These are phyloP conservation scores for Temnopleurus reevesii DNA, from an alignment of 53 echinoderm and acorn worm genomes.

Conservation along the genomic window DNA sequence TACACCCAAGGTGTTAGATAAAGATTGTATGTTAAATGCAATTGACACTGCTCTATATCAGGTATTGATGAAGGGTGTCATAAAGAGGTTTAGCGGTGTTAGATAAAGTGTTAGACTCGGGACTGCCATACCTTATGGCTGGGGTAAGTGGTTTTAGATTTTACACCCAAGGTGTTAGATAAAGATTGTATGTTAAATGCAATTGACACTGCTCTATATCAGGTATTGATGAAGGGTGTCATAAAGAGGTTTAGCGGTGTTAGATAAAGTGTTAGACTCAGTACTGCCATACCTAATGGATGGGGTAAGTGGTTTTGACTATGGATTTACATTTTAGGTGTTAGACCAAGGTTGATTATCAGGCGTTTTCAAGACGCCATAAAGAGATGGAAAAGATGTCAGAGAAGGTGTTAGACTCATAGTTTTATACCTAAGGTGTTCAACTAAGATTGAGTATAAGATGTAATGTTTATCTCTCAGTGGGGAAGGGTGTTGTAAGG, in stretches of 20 bases:
- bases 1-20: not conserved
- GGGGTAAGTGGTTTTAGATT: constrained; percentile 60
- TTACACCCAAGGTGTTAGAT: not conserved
- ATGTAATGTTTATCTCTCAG: too few relatives aligned
- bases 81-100: constrained; percentile 90
- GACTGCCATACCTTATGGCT: constrained; percentile 82
- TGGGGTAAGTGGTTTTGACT: constrained; percentile 72
- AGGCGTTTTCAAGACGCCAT: too few relatives aligned
- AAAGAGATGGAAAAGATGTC: too few relatives aligned
- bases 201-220: too few relatives aligned
- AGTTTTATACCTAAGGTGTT: too few relatives aligned
- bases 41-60: too few relatives aligned
- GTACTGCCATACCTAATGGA: constrained; percentile 86
- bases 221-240: constrained; percentile 96
- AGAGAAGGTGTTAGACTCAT: not conserved
- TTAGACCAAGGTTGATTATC: too few relatives aligned
- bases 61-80: constrained; percentile 98
- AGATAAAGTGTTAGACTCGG: constrained; percentile 79
- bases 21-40: too few relatives aligned
- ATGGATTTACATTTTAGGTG: too few relatives aligned
- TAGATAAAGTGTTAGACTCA: constrained; percentile 79
- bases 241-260: constrained; percentile 90
- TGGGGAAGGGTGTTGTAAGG: too few relatives aligned
- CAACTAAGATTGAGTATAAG: too few relatives aligned
- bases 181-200: too few relatives aligned